Conservation (phyloP, 1,140 invertebrate genomes). For the Aphis gossypii region DNA sequence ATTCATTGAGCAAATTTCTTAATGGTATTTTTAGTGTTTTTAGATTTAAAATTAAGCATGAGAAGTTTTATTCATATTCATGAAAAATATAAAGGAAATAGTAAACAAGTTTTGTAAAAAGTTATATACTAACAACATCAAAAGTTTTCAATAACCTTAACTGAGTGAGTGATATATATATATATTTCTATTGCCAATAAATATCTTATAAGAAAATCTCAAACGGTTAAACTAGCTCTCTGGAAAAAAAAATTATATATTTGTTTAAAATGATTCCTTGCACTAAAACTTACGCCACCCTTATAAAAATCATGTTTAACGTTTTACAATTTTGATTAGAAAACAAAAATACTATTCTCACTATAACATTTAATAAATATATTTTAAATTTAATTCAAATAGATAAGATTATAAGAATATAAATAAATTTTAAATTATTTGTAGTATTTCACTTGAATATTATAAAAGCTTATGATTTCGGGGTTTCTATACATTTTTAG, state of each 20-base stretch:
- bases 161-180: background rate
- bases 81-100: background rate
- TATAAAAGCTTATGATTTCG: no score
- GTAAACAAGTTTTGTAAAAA: background rate
- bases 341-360: no score
- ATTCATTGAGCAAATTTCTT: background rate
- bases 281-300: background rate
- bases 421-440: no score
- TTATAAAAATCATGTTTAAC: no score
- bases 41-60: background rate
- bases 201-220: background rate
- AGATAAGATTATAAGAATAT: no score
- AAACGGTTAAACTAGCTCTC: background rate
- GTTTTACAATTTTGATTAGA: no score
- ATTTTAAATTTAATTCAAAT: no score
- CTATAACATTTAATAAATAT: no score
- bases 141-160: constrained; percentile 27
- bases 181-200: background rate
- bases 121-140: background rate
- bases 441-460: no score
- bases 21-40: background rate
- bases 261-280: background rate
- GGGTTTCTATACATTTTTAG: no score
- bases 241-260: background rate
- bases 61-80: background rate